phyloP scores from a whole-genome alignment of 2,797 vertebrate species.

The Crocodylus rhombifer region DNA sequence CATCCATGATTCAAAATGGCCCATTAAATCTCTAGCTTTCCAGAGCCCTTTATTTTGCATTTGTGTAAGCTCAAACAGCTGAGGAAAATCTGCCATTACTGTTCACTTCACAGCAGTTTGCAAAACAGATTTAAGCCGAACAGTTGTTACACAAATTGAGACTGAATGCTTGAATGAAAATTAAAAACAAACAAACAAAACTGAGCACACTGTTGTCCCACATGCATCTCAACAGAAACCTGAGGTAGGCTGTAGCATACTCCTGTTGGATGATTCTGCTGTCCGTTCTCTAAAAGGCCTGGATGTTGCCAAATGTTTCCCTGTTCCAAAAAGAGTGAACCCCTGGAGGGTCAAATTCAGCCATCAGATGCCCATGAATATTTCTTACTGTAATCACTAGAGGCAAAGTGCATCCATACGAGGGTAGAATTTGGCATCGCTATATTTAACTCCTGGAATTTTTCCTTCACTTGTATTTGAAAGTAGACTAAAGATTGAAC shows the following conservation, averaged over 20 bases:
- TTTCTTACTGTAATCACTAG: rapidly evolving
- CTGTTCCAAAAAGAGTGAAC: not conserved
- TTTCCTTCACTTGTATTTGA: not conserved
- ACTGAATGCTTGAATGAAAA: not conserved
- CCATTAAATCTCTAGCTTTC: not conserved
- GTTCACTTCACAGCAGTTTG: slow-evolving; percentile 39
- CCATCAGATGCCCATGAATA: rapidly evolving
- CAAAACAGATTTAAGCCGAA: slow-evolving; percentile 54
- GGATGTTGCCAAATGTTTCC: not conserved
- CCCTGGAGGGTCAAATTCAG: not conserved
- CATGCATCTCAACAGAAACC: not conserved
- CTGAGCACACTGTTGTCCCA: rapidly evolving
- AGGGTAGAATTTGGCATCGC: not conserved
- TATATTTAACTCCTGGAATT: not conserved
- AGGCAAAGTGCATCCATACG: not conserved
- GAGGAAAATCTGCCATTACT: slow-evolving; percentile 55
- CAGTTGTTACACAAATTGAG: slow-evolving; percentile 49
- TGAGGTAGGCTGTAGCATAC: rapidly evolving
- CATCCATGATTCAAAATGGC: rapidly evolving
- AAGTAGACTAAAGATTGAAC: slow-evolving; percentile 7
- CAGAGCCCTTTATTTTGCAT: not conserved
- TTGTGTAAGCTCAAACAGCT: not conserved
- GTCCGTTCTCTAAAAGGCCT: not conserved
- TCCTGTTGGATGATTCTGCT: not conserved
- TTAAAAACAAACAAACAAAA: slow-evolving; percentile 46